These are phyloP conservation scores for Teleiodes luculella DNA, from an alignment of 2,888 invertebrate genomes.

Conservation along the genomic window DNA sequence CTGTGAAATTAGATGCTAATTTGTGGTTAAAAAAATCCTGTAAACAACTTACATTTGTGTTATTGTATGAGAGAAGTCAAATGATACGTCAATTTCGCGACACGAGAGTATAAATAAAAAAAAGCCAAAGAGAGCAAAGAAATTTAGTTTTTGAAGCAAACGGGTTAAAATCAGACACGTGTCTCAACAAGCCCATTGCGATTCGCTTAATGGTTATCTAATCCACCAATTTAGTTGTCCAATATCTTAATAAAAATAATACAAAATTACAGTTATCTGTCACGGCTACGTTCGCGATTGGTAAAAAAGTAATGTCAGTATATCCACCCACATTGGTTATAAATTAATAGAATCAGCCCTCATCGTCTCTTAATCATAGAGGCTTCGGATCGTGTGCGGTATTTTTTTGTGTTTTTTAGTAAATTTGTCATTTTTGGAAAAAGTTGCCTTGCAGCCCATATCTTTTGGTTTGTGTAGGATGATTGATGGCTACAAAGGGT, in stretches of 20 bases:
- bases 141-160: neutral
- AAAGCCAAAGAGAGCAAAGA: no score
- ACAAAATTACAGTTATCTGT: constrained; percentile 61
- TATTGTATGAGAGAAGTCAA: no score
- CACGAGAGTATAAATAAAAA: no score
- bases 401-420: constrained; percentile 56
- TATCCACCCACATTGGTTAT: constrained; percentile 78
- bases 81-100: no score
- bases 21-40: no score
- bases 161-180: neutral
- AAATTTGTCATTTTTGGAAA: constrained; percentile 48
- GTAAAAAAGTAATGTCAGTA: constrained; percentile 69
- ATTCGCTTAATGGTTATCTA: neutral
- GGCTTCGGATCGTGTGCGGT: constrained; percentile 74
- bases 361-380: constrained; percentile 72
- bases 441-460: constrained; percentile 52
- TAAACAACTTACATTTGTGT: no score
- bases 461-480: constrained; percentile 59
- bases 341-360: constrained; percentile 77
- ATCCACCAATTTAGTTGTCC: constrained; percentile 36
- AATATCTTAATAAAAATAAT: constrained; percentile 60
- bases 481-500: constrained; percentile 57
- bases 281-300: constrained; percentile 46
- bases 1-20: no score
- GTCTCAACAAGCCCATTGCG: no score